These are phyloP conservation scores for Nyctereutes procyonoides DNA, from an alignment of 2,113 vertebrate genomes.

Conservation along the genomic window DNA sequence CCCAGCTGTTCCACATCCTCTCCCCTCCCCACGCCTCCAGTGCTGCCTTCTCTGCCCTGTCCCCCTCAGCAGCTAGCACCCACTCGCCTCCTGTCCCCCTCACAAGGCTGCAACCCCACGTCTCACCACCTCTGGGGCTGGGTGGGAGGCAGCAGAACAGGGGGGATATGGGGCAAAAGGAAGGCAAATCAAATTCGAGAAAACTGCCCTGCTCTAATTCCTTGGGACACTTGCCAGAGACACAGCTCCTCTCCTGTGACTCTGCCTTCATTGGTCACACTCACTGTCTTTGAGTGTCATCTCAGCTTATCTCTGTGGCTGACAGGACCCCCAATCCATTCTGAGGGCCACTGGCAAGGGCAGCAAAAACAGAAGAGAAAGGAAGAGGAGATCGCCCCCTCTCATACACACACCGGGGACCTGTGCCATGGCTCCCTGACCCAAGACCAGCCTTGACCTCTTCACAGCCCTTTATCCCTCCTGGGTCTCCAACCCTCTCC, in stretches of 20 bases:
- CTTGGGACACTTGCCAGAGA: background rate
- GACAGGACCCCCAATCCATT: background rate
- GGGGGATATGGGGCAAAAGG: background rate
- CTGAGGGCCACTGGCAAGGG: background rate
- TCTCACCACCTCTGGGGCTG: background rate
- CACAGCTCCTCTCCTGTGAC: background rate
- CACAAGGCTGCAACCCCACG: background rate
- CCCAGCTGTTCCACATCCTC: accelerated
- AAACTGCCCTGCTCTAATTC: background rate
- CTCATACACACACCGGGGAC: background rate
- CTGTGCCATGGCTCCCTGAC: background rate
- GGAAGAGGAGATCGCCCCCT: background rate
- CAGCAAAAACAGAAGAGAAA: background rate
- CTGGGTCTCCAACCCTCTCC: background rate
- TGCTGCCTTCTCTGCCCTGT: background rate
- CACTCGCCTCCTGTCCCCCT: no score
- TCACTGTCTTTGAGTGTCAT: background rate
- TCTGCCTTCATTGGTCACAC: background rate
- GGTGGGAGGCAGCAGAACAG: background rate
- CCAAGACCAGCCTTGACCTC: background rate
- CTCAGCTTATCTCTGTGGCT: background rate
- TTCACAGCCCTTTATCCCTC: background rate
- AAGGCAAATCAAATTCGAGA: background rate
- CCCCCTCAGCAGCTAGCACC: background rate
- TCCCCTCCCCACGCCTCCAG: background rate